These are phyloP conservation scores for Tiliqua scincoides DNA, from an alignment of 2,113 vertebrate species.

Conservation along the genomic window DNA sequence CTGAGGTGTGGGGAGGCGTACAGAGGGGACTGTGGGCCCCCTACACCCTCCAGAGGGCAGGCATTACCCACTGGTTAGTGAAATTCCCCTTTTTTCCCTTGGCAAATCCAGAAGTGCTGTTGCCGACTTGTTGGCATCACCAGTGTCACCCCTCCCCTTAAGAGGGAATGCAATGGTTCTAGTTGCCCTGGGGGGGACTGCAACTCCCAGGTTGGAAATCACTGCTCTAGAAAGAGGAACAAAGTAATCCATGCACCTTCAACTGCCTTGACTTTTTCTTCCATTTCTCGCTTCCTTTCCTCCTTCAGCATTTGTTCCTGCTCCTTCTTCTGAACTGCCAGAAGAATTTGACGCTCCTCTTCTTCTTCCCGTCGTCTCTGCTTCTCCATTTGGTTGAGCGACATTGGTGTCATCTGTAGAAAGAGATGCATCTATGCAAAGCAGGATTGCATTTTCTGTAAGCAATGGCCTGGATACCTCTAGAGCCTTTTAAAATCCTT, in stretches of 20 bases:
- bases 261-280: slow-evolving; percentile 92
- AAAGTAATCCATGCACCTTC: slow-evolving; percentile 78
- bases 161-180: slow-evolving; percentile 4
- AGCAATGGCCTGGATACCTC: neutral
- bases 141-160: too few species aligned
- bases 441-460: slow-evolving; percentile 28
- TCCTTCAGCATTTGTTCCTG: slow-evolving; percentile 91
- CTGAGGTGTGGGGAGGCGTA: too few species aligned
- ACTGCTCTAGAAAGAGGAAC: too few species aligned
- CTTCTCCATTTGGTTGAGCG: slow-evolving; percentile 78
- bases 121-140: too few species aligned
- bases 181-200: too few species aligned
- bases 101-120: too few species aligned
- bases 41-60: too few species aligned
- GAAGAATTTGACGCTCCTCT: slow-evolving; percentile 87
- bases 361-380: slow-evolving; percentile 90
- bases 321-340: slow-evolving; percentile 92
- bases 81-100: too few species aligned
- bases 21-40: too few species aligned
- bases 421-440: neutral
- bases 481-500: neutral
- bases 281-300: slow-evolving; percentile 88
- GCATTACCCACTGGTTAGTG: too few species aligned
- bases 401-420: slow-evolving; percentile 75
- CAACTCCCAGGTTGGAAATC: too few species aligned